Conservation (phyloP, 2,797 vertebrate species). For the Sebastes oblongus region DNA sequence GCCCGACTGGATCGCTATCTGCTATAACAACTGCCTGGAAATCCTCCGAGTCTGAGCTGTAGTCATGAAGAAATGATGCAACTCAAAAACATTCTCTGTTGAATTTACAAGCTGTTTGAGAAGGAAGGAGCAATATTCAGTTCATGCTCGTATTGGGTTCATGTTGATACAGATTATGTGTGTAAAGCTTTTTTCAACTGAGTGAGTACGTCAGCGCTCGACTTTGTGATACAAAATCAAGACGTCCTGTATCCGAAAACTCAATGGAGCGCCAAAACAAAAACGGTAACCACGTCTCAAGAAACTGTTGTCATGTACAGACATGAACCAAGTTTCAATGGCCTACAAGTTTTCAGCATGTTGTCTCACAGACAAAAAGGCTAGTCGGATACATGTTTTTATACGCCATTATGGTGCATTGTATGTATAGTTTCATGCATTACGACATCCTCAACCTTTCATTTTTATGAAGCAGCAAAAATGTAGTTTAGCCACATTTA, state of each 20-base stretch:
- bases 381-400: not conserved
- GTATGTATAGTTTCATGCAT: constrained; percentile 5
- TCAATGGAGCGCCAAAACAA: not conserved
- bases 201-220: not conserved
- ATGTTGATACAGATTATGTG: constrained; percentile 2
- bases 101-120: not conserved
- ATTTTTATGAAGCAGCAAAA: not conserved
- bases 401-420: not conserved
- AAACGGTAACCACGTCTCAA: not conserved
- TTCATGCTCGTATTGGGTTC: not conserved
- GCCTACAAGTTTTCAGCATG: not conserved
- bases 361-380: constrained; percentile 1
- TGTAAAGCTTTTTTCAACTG: not conserved
- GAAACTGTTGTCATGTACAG: not conserved
- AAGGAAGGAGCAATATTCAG: constrained; percentile 2
- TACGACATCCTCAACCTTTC: not conserved
- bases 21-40: constrained; percentile 94
- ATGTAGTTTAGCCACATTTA: constrained; percentile 25
- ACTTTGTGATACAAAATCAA: constrained; percentile 2
- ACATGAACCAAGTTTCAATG: not conserved
- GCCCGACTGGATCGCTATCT: constrained; percentile 93
- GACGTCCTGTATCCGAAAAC: not conserved
- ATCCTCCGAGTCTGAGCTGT: constrained; percentile 89
- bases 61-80: not conserved
- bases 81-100: constrained; percentile 5